A percentile compares a stretch with the other conserved stretches of the same genome.
These are phyloP conservation scores for Chloropsis cyanopogon DNA, from an alignment of 2,113 vertebrate species.

Conservation along the genomic window DNA sequence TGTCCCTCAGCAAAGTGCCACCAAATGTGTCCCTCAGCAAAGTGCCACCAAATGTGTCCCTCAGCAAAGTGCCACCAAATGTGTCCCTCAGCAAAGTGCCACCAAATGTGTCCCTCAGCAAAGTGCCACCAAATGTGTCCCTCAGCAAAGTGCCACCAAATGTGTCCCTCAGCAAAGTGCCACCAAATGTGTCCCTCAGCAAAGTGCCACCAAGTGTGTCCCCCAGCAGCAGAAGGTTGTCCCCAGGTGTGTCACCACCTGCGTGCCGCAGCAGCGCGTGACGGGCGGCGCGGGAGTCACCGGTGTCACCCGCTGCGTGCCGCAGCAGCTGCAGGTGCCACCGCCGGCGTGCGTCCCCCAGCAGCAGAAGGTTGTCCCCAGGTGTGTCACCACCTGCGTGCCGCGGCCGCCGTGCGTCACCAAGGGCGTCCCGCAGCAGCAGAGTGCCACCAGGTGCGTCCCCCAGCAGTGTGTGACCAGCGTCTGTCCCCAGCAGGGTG, in stretches of 20 bases:
- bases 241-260: not conserved
- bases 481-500: not conserved
- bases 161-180: too few relatives aligned
- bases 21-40: too few relatives aligned
- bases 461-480: not conserved
- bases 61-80: too few relatives aligned
- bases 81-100: too few relatives aligned
- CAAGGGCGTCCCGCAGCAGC: not conserved
- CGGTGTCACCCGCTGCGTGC: not conserved
- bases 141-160: too few relatives aligned
- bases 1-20: too few relatives aligned
- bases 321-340: not conserved
- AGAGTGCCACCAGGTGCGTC: not conserved
- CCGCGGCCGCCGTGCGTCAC: not conserved
- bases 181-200: too few relatives aligned
- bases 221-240: not conserved
- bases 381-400: not conserved
- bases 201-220: too few relatives aligned
- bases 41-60: too few relatives aligned
- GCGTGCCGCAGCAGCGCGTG: not conserved
- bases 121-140: too few relatives aligned
- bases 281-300: not conserved
- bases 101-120: too few relatives aligned
- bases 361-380: not conserved
- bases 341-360: fast-evolving